Percentiles rank a stretch among this genome's conserved stretches.
phyloP scores from a whole-genome alignment of 2,888 invertebrate genomes.

The Xylota segnis region DNA sequence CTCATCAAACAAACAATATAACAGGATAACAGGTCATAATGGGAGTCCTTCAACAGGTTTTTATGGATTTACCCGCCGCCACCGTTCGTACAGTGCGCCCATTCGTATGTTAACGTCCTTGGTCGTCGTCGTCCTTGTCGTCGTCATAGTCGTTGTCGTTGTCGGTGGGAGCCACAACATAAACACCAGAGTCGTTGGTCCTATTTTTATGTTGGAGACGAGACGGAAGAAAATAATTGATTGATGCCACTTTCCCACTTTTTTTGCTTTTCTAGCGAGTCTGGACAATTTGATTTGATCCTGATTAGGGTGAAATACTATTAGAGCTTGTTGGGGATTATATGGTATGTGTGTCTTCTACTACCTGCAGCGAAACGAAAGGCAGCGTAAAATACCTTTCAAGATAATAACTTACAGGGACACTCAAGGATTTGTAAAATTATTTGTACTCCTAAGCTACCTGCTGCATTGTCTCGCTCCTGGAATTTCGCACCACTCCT shows the following conservation, averaged over 20 bases:
- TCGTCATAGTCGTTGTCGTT: no score
- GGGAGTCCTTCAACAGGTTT: constrained; percentile 72
- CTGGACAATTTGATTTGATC: constrained; percentile 56
- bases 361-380: constrained; percentile 13
- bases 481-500: constrained; percentile 23
- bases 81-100: constrained; percentile 3
- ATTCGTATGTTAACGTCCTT: constrained; percentile 41
- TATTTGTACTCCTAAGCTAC: constrained; percentile 41
- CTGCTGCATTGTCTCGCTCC: constrained; percentile 53
- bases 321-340: constrained; percentile 7
- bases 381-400: constrained; percentile 2
- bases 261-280: constrained; percentile 1
- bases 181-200: constrained; percentile 16
- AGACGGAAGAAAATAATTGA: constrained; percentile 38
- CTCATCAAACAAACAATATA: constrained; percentile 52
- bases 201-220: constrained; percentile 24
- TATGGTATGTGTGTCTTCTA: background rate
- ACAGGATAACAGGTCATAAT: constrained; percentile 61
- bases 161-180: constrained; percentile 22
- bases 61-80: constrained; percentile 47
- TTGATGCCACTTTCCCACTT: constrained; percentile 16
- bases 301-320: constrained; percentile 38
- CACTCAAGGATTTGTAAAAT: constrained; percentile 48
- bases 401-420: constrained; percentile 13
- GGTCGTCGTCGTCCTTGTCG: no score